Conservation (phyloP, 2,113 vertebrate species). For the Cyprinodon tularosa region DNA sequence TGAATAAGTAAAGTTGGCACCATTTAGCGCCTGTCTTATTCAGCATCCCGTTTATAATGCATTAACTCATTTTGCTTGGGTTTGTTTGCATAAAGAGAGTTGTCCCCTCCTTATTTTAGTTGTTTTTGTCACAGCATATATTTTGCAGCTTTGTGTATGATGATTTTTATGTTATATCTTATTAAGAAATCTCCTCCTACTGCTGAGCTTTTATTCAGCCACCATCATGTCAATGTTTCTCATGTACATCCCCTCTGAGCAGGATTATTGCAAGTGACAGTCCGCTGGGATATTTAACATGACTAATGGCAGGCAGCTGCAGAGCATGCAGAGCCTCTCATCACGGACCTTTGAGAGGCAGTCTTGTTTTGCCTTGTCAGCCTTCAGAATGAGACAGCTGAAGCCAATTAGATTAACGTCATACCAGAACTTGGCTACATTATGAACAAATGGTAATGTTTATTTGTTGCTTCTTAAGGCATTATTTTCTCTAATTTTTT, state of each 20-base stretch:
- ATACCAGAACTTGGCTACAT: constrained; percentile 14
- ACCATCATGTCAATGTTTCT: constrained; percentile 15
- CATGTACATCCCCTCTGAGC: constrained; percentile 17
- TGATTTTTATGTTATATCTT: neutral
- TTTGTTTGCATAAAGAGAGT: neutral
- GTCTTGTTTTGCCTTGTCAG: constrained; percentile 29
- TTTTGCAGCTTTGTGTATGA: neutral
- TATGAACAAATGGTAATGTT: neutral
- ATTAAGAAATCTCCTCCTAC: neutral
- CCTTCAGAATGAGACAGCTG: constrained; percentile 20
- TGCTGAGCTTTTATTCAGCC: constrained; percentile 17
- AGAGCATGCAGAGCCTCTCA: constrained; percentile 25
- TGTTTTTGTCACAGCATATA: neutral
- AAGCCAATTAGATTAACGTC: constrained; percentile 6
- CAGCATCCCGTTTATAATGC: neutral
- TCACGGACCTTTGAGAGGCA: constrained; percentile 20
- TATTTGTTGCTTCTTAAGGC: neutral
- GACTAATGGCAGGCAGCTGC: constrained; percentile 50
- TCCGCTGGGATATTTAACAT: constrained; percentile 57
- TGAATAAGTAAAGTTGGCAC: no score
- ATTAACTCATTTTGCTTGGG: neutral
- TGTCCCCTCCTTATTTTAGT: neutral
- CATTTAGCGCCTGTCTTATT: neutral
- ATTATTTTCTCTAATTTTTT: constrained; percentile 3
- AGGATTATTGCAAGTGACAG: constrained; percentile 36